phyloP scores from a whole-genome alignment of 2,888 invertebrate species.

The Drosophila colorata region DNA sequence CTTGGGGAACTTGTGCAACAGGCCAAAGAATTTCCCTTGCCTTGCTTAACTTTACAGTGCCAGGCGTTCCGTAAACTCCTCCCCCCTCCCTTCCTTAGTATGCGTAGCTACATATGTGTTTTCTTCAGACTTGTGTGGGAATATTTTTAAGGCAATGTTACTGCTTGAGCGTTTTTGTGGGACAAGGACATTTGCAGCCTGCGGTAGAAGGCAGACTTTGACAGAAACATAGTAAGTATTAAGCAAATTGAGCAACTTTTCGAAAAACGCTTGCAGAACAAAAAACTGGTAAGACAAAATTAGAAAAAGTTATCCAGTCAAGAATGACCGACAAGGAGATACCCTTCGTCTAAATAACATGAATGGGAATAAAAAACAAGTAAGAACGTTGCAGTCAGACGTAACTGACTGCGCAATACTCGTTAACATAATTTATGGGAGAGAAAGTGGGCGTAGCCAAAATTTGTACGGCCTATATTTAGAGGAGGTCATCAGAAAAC shows the following conservation, averaged over 20 bases:
- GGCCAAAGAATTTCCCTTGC: not conserved
- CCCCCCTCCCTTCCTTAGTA: too few species aligned
- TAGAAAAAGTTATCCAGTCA: too few species aligned
- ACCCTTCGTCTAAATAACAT: too few species aligned
- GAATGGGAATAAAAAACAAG: too few species aligned
- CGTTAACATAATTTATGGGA: too few species aligned
- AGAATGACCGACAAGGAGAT: too few species aligned
- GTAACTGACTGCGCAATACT: too few species aligned
- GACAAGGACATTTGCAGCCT: constrained; percentile 51
- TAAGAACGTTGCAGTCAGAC: too few species aligned
- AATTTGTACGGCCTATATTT: too few species aligned
- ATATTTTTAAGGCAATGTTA: constrained; percentile 15
- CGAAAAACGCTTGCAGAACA: constrained; percentile 1
- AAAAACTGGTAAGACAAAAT: not conserved
- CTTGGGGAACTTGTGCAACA: not conserved
- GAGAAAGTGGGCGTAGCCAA: too few species aligned
- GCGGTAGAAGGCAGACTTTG: constrained; percentile 11
- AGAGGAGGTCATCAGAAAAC: too few species aligned
- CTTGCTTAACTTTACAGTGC: not conserved
- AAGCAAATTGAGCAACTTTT: constrained; percentile 21
- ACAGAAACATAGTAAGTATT: constrained; percentile 17
- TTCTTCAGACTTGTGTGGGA: constrained; percentile 23
- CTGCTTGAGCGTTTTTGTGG: constrained; percentile 27
- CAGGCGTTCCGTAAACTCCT: too few species aligned
- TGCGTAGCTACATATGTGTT: constrained; percentile 15